phyloP scores from a whole-genome alignment of 2,113 vertebrate species.

The Dasyornis broadbenti region DNA sequence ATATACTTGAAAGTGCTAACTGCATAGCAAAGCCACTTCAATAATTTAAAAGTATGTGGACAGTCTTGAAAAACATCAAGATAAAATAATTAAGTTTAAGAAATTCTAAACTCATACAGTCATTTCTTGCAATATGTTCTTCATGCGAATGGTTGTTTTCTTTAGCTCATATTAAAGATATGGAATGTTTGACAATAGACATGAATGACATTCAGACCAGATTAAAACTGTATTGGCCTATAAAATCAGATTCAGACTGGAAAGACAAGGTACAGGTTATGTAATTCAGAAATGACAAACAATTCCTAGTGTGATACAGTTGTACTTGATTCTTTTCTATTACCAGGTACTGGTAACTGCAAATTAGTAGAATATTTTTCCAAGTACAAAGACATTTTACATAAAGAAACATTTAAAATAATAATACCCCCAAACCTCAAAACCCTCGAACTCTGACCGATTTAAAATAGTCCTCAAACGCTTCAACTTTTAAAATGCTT shows the following conservation, averaged over 20 bases:
- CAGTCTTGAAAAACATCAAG: not conserved
- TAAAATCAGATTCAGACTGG: not conserved
- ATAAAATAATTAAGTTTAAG: not conserved
- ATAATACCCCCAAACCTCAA: not conserved
- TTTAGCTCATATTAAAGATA: slow-evolving; percentile 8
- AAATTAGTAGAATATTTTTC: not conserved
- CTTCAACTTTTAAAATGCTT: not conserved
- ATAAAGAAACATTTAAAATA: not conserved
- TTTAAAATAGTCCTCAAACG: not conserved
- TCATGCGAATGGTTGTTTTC: not conserved
- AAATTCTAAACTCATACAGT: not conserved
- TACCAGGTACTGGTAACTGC: not conserved
- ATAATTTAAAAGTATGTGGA: not conserved
- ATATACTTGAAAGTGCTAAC: not conserved
- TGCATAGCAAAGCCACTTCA: not conserved
- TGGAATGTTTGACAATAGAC: not conserved
- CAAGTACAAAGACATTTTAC: not conserved
- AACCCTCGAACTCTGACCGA: not conserved
- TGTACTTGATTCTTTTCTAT: not conserved
- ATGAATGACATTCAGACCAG: not conserved
- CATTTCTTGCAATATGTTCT: not conserved
- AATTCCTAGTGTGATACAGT: not conserved
- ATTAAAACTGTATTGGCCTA: not conserved
- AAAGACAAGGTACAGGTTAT: not conserved
- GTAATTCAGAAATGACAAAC: not conserved